Percentiles rank a stretch among this genome's conserved stretches.
Conservation (phyloP, 2,888 invertebrate species). For the Machimus atricapillus region DNA sequence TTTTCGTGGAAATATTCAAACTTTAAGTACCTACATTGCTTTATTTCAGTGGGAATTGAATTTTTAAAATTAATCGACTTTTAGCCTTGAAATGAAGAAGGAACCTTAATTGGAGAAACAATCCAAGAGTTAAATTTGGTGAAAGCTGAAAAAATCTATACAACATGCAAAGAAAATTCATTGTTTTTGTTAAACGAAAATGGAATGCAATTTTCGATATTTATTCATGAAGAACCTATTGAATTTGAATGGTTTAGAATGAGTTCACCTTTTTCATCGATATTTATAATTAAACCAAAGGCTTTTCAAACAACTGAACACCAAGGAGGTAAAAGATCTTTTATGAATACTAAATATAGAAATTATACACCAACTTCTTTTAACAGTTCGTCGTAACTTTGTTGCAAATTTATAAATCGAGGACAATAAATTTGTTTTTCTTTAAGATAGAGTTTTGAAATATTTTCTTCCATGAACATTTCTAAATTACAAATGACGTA, state of each 20-base stretch:
- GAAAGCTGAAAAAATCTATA: background rate
- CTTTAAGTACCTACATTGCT: background rate
- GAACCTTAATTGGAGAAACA: background rate
- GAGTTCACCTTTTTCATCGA: background rate
- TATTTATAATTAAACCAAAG: too few relatives aligned
- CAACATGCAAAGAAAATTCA: background rate
- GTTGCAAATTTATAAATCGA: too few relatives aligned
- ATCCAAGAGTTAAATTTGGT: background rate
- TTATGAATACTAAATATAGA: background rate
- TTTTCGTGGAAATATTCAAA: background rate
- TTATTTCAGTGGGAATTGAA: background rate
- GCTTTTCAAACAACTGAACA: too few relatives aligned
- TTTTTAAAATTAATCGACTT: background rate
- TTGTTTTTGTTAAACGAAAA: background rate
- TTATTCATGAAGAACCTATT: background rate
- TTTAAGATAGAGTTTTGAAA: too few relatives aligned
- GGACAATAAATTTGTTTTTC: too few relatives aligned
- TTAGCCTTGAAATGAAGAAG: background rate
- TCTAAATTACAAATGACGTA: too few relatives aligned
- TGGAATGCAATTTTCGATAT: background rate
- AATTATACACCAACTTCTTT: background rate
- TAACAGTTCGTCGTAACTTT: too few relatives aligned
- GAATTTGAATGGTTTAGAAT: background rate
- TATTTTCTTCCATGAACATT: too few relatives aligned
- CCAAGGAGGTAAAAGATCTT: background rate